Conservation (phyloP, 2,888 invertebrate genomes). For the Cosmopolites sordidus region DNA sequence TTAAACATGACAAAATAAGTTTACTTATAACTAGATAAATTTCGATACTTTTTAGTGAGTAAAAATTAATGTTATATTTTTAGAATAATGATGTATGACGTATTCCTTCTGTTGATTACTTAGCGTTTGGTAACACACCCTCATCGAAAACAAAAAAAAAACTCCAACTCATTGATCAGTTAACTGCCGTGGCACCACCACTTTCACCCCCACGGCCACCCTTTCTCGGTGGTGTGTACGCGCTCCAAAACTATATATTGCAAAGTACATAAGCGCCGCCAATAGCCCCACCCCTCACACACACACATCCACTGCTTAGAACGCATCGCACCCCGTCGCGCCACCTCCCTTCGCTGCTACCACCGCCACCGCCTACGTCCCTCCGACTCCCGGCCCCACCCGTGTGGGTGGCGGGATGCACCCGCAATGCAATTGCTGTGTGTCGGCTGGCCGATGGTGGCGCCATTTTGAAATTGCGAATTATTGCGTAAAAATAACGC, state of each 20-base stretch:
- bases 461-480: slow-evolving; percentile 42
- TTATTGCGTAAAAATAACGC: slow-evolving; percentile 36
- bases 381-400: not conserved
- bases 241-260: slow-evolving; percentile 41
- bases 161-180: not conserved
- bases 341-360: slow-evolving; percentile 14
- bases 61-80: too few relatives aligned
- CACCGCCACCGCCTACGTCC: not conserved
- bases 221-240: slow-evolving; percentile 8
- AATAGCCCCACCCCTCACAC: slow-evolving; percentile 27
- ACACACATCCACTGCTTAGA: slow-evolving; percentile 16
- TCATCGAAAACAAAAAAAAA: not conserved
- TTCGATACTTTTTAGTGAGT: too few relatives aligned
- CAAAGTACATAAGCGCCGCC: slow-evolving; percentile 40
- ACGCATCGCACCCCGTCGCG: slow-evolving; percentile 31
- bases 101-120: too few relatives aligned
- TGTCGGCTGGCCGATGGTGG: slow-evolving; percentile 21
- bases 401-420: slow-evolving; percentile 12
- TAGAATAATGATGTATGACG: too few relatives aligned
- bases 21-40: too few relatives aligned
- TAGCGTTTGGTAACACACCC: not conserved
- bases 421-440: slow-evolving; percentile 25
- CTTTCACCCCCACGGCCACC: not conserved
- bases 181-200: not conserved
- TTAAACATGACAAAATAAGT: too few relatives aligned